Evolutionary conservation across 1,140 invertebrate genomes (phyloP), one percentile per base, ranked within the genome.

Genomic region (Chironomus tepperi): DNA sequence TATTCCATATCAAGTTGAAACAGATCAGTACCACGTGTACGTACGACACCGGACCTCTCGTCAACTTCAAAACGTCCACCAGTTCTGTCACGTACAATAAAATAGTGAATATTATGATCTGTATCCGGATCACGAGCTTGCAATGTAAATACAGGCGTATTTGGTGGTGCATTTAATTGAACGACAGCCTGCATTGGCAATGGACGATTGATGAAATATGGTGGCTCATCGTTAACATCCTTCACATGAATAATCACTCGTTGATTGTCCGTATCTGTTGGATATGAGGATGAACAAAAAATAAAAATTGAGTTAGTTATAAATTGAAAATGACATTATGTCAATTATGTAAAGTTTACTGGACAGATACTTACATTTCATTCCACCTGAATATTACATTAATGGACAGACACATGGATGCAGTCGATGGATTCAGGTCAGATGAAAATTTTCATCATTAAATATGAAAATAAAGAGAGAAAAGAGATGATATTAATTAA

Each of bases 1-100:
- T 97, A 97, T 80, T 97, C 95, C 93, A 96, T 96, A 81, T 97
- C 95, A 78, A 97, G 83, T 82, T 96, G 94, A 80, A 97, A 97
- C 12, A 94, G 89, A 80, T 96, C 95, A 0, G 89, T 94, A 64
- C 94, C 94, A 67, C 93, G 85, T 0, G 95, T 97, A 18, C 95
- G 86, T n/a, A 97, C 94, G 9, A 97, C 95, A 0, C 95, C 95
- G 0, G 94, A 96, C 73, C 94, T 85, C 82, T 96, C 93, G 78
- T 96, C 94, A 12, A 96, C 93, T 83, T 95, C 93, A 79, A 96
- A 96, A 18, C 88, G 80, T 16, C 88, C 88, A 0, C 88, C 88
- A 0, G 88, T 97, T 80, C 94, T 85, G 84, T 97, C 95, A 78
- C 95, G 84, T 0, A 97, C 94, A 76, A 97, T 95, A 84, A 95